phyloP scores from a whole-genome alignment of 1,140 invertebrate species.

The Cydia amplana region DNA sequence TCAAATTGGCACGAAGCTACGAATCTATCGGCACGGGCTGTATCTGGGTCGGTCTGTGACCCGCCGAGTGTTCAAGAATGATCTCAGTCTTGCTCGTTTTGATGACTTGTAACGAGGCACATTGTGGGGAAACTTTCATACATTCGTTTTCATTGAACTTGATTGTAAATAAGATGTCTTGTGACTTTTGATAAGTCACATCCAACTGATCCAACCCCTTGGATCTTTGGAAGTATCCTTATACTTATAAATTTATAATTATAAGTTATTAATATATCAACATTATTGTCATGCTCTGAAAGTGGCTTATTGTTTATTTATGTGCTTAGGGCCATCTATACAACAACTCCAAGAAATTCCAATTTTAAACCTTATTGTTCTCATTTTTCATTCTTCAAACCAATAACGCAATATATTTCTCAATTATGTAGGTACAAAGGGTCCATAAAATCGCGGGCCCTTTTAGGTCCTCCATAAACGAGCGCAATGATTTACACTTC shows the following conservation, averaged over 20 bases:
- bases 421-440: background rate
- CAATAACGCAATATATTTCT: background rate
- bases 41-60: constrained; percentile 17
- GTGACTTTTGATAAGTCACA: too few species aligned
- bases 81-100: background rate
- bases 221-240: too few species aligned
- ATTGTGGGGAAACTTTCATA: background rate
- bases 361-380: background rate
- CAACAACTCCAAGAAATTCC: background rate
- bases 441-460: constrained; percentile 3
- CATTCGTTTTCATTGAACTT: background rate
- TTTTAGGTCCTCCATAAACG: background rate
- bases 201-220: too few species aligned
- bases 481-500: background rate
- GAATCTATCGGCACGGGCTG: constrained; percentile 1
- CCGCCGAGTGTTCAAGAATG: background rate
- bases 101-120: background rate
- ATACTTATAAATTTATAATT: too few species aligned
- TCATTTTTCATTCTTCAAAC: background rate
- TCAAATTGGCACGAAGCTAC: constrained; percentile 39
- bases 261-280: too few species aligned
- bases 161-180: background rate
- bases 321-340: background rate
- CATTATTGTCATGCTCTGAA: background rate
- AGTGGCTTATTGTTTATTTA: background rate